Conservation (phyloP, 2,113 vertebrate species). For the Notechis scutatus region DNA sequence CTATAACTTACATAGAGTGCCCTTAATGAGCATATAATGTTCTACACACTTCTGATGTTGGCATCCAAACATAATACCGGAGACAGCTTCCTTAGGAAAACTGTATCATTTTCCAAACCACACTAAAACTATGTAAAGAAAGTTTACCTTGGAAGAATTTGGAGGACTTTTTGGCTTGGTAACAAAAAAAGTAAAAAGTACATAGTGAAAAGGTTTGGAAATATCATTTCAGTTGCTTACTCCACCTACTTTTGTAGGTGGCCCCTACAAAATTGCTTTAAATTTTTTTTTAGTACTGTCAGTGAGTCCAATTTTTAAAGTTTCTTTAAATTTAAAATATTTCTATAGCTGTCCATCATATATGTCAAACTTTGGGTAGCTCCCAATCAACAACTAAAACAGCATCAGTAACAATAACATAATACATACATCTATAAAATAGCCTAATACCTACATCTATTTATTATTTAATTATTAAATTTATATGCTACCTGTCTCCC, state of each 20-base stretch:
- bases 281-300: neutral
- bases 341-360: neutral
- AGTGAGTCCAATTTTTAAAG: neutral
- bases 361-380: neutral
- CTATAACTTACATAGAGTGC: slow-evolving; percentile 1
- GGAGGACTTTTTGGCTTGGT: slow-evolving; percentile 13
- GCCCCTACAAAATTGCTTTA: neutral
- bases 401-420: neutral
- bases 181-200: slow-evolving; percentile 26
- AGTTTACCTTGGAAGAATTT: slow-evolving; percentile 40
- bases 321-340: neutral
- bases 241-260: neutral
- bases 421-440: neutral
- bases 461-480: neutral
- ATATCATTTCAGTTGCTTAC: neutral
- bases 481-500: neutral
- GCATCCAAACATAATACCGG: slow-evolving; percentile 2
- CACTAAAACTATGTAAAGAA: slow-evolving; percentile 35
- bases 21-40: neutral
- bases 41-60: slow-evolving; percentile 7
- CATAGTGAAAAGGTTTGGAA: neutral
- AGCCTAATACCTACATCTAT: neutral
- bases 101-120: slow-evolving; percentile 33
- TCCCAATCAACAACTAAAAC: neutral
- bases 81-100: slow-evolving; percentile 29